A percentile compares a stretch with the other conserved stretches of the same genome.
These are phyloP conservation scores for Neodiprion pinetum DNA, from an alignment of 1,140 invertebrate species.

Conservation along the genomic window DNA sequence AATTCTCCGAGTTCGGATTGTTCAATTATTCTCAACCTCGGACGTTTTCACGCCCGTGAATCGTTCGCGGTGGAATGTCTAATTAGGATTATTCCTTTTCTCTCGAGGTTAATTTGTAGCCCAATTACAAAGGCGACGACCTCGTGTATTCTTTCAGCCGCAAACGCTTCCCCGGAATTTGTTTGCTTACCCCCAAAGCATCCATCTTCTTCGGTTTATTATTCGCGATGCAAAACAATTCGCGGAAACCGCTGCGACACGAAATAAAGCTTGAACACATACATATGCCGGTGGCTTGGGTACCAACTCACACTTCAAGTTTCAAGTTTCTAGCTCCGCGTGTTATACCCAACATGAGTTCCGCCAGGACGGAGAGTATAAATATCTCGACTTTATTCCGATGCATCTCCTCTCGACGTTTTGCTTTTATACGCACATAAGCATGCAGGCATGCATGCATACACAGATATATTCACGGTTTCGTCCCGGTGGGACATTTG, in stretches of 20 bases:
- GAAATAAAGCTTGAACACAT: too few species aligned
- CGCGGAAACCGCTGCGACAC: too few species aligned
- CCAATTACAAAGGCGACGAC: not conserved
- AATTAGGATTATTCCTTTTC: not conserved
- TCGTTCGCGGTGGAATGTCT: not conserved
- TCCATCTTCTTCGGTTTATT: too few species aligned
- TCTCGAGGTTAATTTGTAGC: not conserved
- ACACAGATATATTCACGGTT: not conserved
- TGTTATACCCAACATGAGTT: not conserved
- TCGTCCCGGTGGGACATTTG: not conserved
- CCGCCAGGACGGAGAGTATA: not conserved
- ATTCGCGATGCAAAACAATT: too few species aligned
- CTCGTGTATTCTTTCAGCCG: too few species aligned
- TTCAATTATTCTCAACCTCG: not conserved
- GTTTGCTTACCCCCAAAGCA: too few species aligned
- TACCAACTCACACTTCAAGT: not conserved
- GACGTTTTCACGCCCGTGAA: not conserved
- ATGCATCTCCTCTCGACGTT: not conserved
- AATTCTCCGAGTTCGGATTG: too few species aligned
- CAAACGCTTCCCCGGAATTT: too few species aligned
- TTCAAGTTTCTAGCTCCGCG: not conserved
- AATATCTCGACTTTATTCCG: conserved; percentile 7
- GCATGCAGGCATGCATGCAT: too few species aligned
- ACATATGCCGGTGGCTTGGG: too few species aligned
- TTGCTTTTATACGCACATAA: not conserved